Conservation (phyloP, 2,888 invertebrate genomes). For the Autographa pulchrina region DNA sequence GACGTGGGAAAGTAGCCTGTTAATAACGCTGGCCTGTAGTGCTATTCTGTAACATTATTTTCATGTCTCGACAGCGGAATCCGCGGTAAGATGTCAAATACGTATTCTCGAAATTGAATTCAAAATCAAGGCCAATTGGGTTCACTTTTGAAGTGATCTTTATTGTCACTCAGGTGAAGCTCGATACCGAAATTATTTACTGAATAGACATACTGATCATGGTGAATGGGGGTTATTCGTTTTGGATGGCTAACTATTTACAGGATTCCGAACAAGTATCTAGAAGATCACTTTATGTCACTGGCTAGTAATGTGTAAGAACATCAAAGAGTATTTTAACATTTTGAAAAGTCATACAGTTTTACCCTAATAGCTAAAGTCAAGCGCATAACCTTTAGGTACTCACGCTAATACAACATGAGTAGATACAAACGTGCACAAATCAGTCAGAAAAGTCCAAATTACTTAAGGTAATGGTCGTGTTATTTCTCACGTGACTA, state of each 20-base stretch:
- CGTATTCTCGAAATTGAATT: no score
- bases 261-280: not conserved
- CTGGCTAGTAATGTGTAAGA: no score
- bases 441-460: not conserved
- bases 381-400: no score
- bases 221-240: slow-evolving; percentile 5
- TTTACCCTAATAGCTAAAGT: not conserved
- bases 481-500: not conserved
- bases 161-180: no score
- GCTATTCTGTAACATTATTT: no score
- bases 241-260: slow-evolving; percentile 5
- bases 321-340: not conserved
- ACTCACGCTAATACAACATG: not conserved
- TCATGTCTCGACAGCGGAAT: no score
- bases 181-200: no score
- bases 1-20: slow-evolving; percentile 54
- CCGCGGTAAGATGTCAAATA: no score
- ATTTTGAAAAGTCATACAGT: not conserved
- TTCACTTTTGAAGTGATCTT: no score
- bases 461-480: not conserved
- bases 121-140: no score
- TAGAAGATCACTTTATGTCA: not conserved
- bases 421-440: not conserved
- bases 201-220: no score
- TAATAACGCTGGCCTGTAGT: slow-evolving; percentile 16